A percentile compares a stretch with the other conserved stretches of the same genome.
Evolutionary conservation across 1,140 invertebrate genomes (phyloP).

Genomic region (Acromyrmex charruanus): DNA sequence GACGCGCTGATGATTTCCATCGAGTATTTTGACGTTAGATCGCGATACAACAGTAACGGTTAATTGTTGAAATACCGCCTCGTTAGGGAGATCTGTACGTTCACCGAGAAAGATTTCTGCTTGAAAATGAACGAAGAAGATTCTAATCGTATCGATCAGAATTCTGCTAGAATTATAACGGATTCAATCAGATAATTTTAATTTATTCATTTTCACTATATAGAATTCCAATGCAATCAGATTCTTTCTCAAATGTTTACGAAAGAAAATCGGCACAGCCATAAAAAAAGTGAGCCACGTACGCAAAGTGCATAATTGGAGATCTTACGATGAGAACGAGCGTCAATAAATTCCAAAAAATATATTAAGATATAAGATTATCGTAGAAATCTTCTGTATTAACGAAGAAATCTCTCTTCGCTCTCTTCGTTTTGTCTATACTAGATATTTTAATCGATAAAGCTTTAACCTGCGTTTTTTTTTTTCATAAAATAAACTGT

Average conservation of each 20-base stretch:
- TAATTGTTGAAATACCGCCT: neutral
- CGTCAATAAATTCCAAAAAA: neutral
- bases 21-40: neutral
- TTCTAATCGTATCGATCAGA: no score
- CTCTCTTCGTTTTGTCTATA: neutral
- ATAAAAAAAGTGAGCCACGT: neutral
- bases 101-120: no score
- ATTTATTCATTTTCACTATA: no score
- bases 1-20: slow-evolving; percentile 1
- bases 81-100: neutral
- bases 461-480: neutral
- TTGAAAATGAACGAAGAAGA: no score
- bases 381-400: neutral
- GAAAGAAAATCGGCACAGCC: no score
- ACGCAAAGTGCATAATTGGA: neutral
- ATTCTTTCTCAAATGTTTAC: no score
- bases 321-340: neutral
- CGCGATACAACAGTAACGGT: slow-evolving; percentile 3
- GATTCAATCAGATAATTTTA: no score
- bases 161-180: no score
- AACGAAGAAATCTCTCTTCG: neutral
- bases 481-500: neutral
- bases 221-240: no score
- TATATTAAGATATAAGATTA: slow-evolving; percentile 6
- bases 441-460: neutral